Percentiles rank a stretch among this genome's conserved stretches.
Evolutionary conservation across 1,140 invertebrate species (phyloP).

Genomic region (Carcinoscorpius rotundicauda): DNA sequence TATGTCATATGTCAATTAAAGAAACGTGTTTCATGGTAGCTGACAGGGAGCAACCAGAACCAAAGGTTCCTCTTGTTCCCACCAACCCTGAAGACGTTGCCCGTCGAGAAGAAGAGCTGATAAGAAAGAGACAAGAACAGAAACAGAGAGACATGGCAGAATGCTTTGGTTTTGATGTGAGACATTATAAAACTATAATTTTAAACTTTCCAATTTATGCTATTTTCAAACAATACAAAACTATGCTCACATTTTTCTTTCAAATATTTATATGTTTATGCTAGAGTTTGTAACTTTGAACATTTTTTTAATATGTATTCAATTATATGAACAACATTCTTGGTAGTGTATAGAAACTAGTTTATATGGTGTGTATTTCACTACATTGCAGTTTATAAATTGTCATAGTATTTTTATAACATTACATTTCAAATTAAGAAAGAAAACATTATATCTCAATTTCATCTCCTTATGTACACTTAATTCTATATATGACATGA

Average conservation of each 20-base stretch:
- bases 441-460: too few species aligned
- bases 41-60: not conserved
- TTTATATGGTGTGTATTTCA: not conserved
- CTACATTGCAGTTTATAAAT: too few species aligned
- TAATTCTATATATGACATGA: too few species aligned
- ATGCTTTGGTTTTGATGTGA: slow-evolving; percentile 75
- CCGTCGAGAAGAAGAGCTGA: slow-evolving; percentile 25
- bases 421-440: too few species aligned
- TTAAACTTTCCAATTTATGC: not conserved
- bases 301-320: not conserved
- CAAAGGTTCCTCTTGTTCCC: not conserved
- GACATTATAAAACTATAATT: slow-evolving; percentile 24
- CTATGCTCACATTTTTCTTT: not conserved
- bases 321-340: not conserved
- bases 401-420: too few species aligned
- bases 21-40: too few species aligned
- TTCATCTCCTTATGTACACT: too few species aligned
- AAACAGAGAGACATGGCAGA: slow-evolving; percentile 56
- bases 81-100: slow-evolving; percentile 15
- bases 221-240: not conserved
- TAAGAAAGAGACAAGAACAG: slow-evolving; percentile 36
- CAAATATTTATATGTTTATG: not conserved
- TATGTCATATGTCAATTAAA: too few species aligned
- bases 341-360: not conserved
- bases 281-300: not conserved